Conservation (phyloP, 2,888 invertebrate genomes). For the Agriopis aurantiaria region DNA sequence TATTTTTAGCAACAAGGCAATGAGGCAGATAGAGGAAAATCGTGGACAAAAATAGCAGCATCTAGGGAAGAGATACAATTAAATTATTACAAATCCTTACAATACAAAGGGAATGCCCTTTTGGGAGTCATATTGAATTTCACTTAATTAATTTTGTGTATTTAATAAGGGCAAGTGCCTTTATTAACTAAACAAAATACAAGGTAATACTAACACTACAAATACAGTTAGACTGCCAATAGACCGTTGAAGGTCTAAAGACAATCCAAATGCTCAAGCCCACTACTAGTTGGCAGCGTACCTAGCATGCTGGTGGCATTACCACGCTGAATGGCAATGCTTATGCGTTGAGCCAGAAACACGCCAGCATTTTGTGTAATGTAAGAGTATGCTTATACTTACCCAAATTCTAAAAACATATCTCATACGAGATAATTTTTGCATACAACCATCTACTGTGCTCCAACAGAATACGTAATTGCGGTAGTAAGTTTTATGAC, state of each 20-base stretch:
- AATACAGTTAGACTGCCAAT: no score
- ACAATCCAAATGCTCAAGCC: no score
- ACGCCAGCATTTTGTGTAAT: background rate
- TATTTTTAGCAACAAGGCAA: slow-evolving; percentile 11
- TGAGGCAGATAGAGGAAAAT: slow-evolving; percentile 15
- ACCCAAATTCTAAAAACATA: background rate
- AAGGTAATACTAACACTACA: no score
- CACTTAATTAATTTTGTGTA: background rate
- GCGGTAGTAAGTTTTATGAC: slow-evolving; percentile 47
- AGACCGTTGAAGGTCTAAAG: no score
- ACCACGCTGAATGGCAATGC: no score
- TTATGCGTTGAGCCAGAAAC: no score
- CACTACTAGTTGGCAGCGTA: no score
- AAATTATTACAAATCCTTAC: background rate
- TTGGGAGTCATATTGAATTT: background rate
- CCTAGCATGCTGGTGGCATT: no score
- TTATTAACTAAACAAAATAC: no score
- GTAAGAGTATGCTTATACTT: no score
- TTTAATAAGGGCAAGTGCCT: no score
- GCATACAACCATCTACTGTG: slow-evolving; percentile 33
- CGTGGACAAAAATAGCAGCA: slow-evolving; percentile 13
- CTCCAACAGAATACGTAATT: slow-evolving; percentile 47
- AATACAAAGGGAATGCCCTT: background rate
- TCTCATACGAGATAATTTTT: slow-evolving; percentile 1
- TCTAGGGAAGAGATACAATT: background rate